Evolutionary conservation across 2,113 vertebrate species (phyloP).

Genomic region (Pica pica): DNA sequence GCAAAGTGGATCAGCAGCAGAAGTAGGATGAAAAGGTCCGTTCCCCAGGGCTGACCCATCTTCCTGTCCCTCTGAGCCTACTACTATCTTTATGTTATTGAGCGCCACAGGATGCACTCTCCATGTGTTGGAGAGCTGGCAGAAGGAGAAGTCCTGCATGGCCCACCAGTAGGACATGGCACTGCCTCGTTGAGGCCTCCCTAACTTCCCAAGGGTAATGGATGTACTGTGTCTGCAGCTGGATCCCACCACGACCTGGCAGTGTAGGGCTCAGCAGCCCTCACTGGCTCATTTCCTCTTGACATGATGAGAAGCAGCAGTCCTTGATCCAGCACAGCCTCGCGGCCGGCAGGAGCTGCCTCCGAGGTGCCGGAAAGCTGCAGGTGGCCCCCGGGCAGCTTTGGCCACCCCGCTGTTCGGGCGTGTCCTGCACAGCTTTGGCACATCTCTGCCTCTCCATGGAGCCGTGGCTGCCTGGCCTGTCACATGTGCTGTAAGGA

Average conservation of each 20-base stretch:
- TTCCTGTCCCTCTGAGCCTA: not conserved
- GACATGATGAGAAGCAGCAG: not conserved
- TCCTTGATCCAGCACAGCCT: not conserved
- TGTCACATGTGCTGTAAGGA: not conserved
- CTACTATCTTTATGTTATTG: accelerated
- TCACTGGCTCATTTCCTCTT: not conserved
- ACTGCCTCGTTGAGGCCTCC: not conserved
- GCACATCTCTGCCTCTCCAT: not conserved
- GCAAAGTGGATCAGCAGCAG: not conserved
- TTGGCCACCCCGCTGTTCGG: accelerated
- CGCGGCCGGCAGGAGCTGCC: not conserved
- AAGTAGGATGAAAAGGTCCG: not conserved
- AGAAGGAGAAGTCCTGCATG: not conserved
- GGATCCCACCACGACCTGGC: not conserved
- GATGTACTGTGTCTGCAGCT: not conserved
- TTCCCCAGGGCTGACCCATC: not conserved
- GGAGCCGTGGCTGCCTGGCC: not conserved
- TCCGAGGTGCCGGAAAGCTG: not conserved
- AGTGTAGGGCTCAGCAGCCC: not conserved
- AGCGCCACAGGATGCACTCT: not conserved
- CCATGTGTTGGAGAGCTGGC: not conserved
- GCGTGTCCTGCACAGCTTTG: not conserved
- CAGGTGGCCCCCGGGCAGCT: not conserved
- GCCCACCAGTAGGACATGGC: not conserved
- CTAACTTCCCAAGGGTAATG: not conserved